Base-by-base conservation (phyloP, 2,113 vertebrate genomes). In the Uria lomvia region DNA sequence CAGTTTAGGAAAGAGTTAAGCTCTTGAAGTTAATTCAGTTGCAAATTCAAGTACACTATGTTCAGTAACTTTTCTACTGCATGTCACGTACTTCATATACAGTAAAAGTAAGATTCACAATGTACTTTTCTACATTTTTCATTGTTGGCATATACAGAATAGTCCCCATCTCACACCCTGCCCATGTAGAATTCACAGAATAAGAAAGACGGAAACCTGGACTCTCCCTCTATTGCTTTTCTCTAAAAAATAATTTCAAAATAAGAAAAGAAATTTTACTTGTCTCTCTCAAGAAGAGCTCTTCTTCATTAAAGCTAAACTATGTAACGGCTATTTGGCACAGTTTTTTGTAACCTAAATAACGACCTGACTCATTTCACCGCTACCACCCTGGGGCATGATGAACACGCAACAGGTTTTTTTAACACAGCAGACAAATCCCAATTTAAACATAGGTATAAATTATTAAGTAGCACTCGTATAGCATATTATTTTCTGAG, bases 401-500 rank as follows among this genome's bases (percentile, higher is more conserved):
- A 74, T 66, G 91, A 96, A 86, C 52, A 59, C 16, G 3, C 47
- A 83, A 32, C n/a, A 59, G 45, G 87, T 58, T 52, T 62, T 96
- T 96, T 95, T 88, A 96, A 20, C 30, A 74, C 43, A 72, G 53
- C 34, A 95, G 71, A 75, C 15, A 91, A 65, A 89, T 60, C 49
- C 73, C 84, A 81, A 60, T 81, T 97, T 91, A 87, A 91, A 88
- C 81, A 91, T 66, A 88, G 79, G 45, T 73, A 50, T 88, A 83
- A 95, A 96, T 97, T 95, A 96, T 87, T 94, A 91, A 92, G 24
- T 40, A 94, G 67, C 34, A 76, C 36, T 97, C 92, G 29, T 72
- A n/a, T n/a, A 79, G 47, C 38, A 29, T 63, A 83, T 56, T 20
- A 62, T 88, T 96, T 90, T 90, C 86, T 42, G 47, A 95, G 81